A percentile compares a stretch with the other conserved stretches of the same genome.
These are phyloP conservation scores for Eucera pruinosa DNA, from an alignment of 2,888 invertebrate genomes.

Conservation along the genomic window DNA sequence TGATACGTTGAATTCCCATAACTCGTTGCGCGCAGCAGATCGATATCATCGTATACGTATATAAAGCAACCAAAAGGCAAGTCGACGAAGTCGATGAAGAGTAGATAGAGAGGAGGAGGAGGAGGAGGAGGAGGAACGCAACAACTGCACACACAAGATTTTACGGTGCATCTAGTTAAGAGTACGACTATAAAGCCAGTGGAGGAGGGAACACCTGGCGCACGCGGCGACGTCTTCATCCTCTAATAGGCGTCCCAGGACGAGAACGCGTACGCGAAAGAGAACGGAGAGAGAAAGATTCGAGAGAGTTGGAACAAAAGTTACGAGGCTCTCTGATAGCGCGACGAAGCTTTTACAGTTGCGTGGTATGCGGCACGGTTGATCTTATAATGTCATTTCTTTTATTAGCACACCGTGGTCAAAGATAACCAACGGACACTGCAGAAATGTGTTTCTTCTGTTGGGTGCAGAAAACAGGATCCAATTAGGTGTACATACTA, in stretches of 20 bases:
- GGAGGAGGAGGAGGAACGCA: background rate
- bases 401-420: constrained; percentile 42
- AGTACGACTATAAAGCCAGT: constrained; percentile 27
- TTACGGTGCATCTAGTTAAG: constrained; percentile 38
- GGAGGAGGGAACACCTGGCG: constrained; percentile 49
- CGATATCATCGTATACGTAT: too few relatives aligned
- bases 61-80: background rate
- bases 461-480: too few relatives aligned
- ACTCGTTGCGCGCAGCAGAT: constrained; percentile 27
- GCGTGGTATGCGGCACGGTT: constrained; percentile 38
- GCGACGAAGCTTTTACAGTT: constrained; percentile 37
- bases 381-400: constrained; percentile 54
- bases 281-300: background rate
- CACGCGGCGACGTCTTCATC: constrained; percentile 52
- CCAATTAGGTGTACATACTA: too few relatives aligned
- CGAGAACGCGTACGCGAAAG: background rate
- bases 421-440: constrained; percentile 30
- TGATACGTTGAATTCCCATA: constrained; percentile 16
- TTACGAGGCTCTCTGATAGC: constrained; percentile 40
- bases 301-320: constrained; percentile 6
- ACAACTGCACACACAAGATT: constrained; percentile 22
- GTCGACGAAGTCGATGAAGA: constrained; percentile 1
- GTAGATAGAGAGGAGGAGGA: constrained; percentile 9
- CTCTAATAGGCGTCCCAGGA: constrained; percentile 37
- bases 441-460: constrained; percentile 29